Conservation (phyloP, 2,888 invertebrate species). For the Sphecodes monilicornis region DNA sequence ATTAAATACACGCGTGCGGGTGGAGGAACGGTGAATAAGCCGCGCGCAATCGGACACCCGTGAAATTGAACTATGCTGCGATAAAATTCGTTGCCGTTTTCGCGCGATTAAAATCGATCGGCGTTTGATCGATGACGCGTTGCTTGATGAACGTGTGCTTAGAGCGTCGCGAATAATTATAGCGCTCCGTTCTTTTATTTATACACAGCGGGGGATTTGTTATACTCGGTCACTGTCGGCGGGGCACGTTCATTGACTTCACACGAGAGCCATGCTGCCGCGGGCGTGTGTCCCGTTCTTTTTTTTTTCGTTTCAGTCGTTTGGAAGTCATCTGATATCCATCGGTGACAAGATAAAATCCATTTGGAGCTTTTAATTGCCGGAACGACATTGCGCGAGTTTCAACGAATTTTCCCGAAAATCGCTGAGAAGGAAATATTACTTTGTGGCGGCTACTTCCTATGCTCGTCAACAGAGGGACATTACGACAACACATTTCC, state of each 20-base stretch:
- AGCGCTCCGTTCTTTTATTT: neutral
- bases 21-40: conserved; percentile 41
- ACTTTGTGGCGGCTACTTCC: too few species aligned
- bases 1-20: conserved; percentile 45
- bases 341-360: neutral
- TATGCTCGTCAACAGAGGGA: too few species aligned
- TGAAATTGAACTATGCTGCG: conserved; percentile 50
- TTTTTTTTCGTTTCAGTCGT: neutral
- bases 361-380: neutral
- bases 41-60: conserved; percentile 35
- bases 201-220: neutral
- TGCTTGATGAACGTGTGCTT: neutral
- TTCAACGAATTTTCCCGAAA: neutral
- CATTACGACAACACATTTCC: too few species aligned
- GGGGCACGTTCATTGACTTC: neutral
- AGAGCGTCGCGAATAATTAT: conserved; percentile 3
- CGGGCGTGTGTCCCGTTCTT: neutral
- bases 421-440: neutral
- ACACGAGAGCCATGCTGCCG: neutral
- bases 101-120: conserved; percentile 47
- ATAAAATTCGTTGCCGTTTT: conserved; percentile 48
- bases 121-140: conserved; percentile 36
- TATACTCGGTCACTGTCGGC: neutral
- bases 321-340: neutral
- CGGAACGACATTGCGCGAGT: neutral